These are phyloP conservation scores for Cyprinus carpio DNA, from an alignment of 2,113 vertebrate species.

Conservation along the genomic window DNA sequence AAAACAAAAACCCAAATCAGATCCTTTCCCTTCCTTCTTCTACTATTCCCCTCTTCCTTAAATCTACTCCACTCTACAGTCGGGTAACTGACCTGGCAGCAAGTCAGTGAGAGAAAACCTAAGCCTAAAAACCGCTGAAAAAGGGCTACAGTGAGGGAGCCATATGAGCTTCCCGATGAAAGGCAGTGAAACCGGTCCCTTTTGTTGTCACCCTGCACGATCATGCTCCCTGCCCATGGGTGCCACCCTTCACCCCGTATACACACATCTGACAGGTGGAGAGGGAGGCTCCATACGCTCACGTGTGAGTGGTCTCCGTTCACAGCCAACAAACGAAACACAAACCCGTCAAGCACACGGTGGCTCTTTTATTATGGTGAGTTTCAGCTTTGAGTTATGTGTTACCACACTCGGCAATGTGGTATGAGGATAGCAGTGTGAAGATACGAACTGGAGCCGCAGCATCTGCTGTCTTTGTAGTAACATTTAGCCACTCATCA, in stretches of 20 bases:
- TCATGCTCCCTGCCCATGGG: conserved; percentile 20
- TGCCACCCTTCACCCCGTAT: conserved; percentile 14
- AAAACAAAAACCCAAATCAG: background rate
- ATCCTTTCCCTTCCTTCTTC: no score
- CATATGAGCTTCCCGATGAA: conserved; percentile 34
- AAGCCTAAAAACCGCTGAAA: background rate
- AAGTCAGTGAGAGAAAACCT: background rate
- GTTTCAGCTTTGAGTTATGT: conserved; percentile 24
- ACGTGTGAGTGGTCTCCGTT: background rate
- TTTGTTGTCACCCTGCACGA: conserved; percentile 46
- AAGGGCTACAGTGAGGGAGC: conserved; percentile 30
- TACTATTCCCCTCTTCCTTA: background rate
- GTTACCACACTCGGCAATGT: background rate
- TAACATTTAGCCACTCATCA: conserved; percentile 30
- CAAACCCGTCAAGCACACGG: conserved; percentile 9
- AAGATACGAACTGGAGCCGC: conserved; percentile 18
- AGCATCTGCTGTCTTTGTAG: background rate
- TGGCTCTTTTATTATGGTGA: background rate
- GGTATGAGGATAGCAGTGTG: conserved; percentile 19
- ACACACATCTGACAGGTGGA: conserved; percentile 41
- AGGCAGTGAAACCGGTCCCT: conserved; percentile 30
- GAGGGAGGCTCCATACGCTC: conserved; percentile 27
- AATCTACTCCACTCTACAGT: background rate
- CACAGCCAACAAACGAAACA: conserved; percentile 31
- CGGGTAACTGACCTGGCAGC: background rate